Conservation (phyloP, 2,797 vertebrate genomes). For the Petrocephalus sullivani region DNA sequence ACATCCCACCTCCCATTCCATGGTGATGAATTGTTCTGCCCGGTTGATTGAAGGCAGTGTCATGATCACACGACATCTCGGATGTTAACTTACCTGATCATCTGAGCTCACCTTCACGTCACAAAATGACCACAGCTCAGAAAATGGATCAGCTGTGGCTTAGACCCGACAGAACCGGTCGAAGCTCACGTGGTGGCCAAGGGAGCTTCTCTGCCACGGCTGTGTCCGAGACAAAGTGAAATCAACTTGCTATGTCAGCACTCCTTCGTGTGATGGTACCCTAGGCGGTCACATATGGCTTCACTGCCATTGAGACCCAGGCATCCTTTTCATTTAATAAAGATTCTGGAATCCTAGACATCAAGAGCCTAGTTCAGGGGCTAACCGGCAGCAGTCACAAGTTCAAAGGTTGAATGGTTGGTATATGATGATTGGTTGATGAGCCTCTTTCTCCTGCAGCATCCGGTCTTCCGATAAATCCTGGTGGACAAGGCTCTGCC, state of each 20-base stretch:
- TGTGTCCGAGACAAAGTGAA: neutral
- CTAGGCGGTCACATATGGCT: neutral
- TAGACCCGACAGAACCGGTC: neutral
- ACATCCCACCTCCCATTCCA: neutral
- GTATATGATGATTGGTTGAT: neutral
- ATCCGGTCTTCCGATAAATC: slow-evolving; percentile 71
- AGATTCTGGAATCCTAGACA: neutral
- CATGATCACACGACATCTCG: neutral
- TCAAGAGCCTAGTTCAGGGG: neutral
- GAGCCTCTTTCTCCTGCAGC: slow-evolving; percentile 59
- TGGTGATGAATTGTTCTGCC: neutral
- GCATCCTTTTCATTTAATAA: neutral
- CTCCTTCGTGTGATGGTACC: neutral
- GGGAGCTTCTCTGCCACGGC: neutral
- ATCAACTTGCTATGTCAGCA: neutral
- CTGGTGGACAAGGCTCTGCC: slow-evolving; percentile 58
- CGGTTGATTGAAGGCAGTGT: neutral
- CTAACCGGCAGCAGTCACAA: neutral
- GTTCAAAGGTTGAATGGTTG: neutral
- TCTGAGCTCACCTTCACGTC: neutral
- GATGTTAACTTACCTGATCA: neutral
- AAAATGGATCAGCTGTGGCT: neutral
- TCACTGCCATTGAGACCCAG: neutral
- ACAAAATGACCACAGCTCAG: neutral
- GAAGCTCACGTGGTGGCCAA: neutral